phyloP scores from a whole-genome alignment of 2,797 vertebrate genomes.

The Choloepus didactylus region DNA sequence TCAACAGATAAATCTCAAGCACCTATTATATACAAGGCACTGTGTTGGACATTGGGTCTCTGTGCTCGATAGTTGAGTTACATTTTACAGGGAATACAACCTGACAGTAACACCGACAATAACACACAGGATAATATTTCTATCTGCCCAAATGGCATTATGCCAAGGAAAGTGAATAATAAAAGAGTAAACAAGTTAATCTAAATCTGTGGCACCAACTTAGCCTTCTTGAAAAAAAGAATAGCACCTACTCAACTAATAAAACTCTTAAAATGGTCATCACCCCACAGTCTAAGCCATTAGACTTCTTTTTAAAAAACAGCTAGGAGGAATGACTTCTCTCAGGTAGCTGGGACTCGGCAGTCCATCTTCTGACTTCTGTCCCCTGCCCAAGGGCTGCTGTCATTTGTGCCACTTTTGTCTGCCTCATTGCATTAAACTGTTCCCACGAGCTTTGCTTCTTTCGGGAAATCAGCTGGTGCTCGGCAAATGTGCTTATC shows the following conservation, averaged over 20 bases:
- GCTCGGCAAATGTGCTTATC: slow-evolving; percentile 44
- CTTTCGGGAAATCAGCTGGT: slow-evolving; percentile 66
- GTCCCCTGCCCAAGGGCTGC: not conserved
- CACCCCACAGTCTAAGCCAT: not conserved
- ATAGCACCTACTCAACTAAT: slow-evolving; percentile 38
- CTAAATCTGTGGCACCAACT: slow-evolving; percentile 49
- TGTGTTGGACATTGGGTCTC: not conserved
- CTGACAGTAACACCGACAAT: not conserved
- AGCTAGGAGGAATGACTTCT: not conserved
- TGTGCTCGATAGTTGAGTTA: not conserved
- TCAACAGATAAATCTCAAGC: not conserved
- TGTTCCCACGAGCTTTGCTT: slow-evolving; percentile 41
- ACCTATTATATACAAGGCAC: not conserved
- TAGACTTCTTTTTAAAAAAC: slow-evolving; percentile 11
- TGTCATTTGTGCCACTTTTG: not conserved
- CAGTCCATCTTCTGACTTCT: not conserved
- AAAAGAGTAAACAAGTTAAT: slow-evolving; percentile 58
- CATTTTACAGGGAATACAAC: not conserved
- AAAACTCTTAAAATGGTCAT: slow-evolving; percentile 50
- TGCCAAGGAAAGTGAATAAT: slow-evolving; percentile 53
- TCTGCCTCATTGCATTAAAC: not conserved
- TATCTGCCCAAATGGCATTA: slow-evolving; percentile 41
- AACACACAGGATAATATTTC: slow-evolving; percentile 7
- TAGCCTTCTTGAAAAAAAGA: slow-evolving; percentile 39
- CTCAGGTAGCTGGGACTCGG: not conserved